A percentile compares a stretch with the other conserved stretches of the same genome.
Evolutionary conservation across 2,888 invertebrate species (phyloP).

Genomic region (Drosophila anceps): DNA sequence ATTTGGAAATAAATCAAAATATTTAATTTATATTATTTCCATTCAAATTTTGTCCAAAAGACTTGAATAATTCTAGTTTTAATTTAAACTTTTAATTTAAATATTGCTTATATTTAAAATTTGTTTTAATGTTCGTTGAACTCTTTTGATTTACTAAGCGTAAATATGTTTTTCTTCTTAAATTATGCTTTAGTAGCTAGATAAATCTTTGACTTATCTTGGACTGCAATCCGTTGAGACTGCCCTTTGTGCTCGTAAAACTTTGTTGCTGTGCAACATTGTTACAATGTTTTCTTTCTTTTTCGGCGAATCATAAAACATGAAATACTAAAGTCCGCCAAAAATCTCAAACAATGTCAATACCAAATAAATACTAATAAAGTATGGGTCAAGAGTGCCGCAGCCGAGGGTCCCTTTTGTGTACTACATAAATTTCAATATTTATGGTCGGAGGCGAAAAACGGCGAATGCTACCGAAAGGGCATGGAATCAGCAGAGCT

Average conservation of each 20-base stretch:
- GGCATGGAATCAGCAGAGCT: slow-evolving; percentile 39
- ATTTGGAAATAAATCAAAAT: not conserved
- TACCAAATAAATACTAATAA: slow-evolving; percentile 64
- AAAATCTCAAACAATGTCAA: slow-evolving; percentile 51
- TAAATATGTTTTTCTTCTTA: not conserved
- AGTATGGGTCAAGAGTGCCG: slow-evolving; percentile 48
- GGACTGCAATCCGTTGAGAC: not conserved
- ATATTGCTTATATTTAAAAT: not conserved
- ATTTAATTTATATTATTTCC: not conserved
- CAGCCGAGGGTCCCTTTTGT: slow-evolving; percentile 43
- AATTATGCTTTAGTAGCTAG: not conserved
- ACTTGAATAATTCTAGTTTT: not conserved
- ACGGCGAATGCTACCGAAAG: slow-evolving; percentile 55
- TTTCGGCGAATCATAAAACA: slow-evolving; percentile 36
- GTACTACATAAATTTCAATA: slow-evolving; percentile 79
- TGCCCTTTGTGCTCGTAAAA: slow-evolving; percentile 7
- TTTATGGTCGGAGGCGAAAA: slow-evolving; percentile 66
- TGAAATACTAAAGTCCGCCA: slow-evolving; percentile 33
- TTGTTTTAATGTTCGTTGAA: not conserved
- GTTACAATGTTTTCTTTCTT: slow-evolving; percentile 19
- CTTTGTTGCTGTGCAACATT: slow-evolving; percentile 30
- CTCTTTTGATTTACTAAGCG: not conserved
- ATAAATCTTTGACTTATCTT: slow-evolving; percentile 4
- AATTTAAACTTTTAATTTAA: not conserved
- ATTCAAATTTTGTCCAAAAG: no score